Base-by-base conservation (phyloP, 2,113 vertebrate genomes). In the Solea solea region DNA sequence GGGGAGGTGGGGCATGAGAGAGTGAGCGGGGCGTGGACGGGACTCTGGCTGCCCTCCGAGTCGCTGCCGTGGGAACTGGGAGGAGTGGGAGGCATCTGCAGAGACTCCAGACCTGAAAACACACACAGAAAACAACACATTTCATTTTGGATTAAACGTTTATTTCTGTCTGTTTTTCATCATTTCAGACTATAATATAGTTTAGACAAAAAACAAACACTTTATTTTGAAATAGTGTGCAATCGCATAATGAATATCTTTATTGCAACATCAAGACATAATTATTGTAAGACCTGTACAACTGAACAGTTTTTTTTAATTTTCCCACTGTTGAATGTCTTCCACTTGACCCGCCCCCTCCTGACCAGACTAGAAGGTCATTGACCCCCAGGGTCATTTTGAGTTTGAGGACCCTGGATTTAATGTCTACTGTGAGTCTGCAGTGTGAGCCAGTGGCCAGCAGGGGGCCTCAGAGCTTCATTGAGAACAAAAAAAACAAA, bases 61-160 rank as follows among this genome's bases (percentile, higher is more conserved):
- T 99, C 97, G 1, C 98, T 99, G 87, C 96, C 94, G 7, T 97
- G 96, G 83, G 97, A 98, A 88, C 97, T 98, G 69, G 98, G 98
- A 40, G 98, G 98, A 7, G 97, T 99, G 8, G 98, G 98, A 1
- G 98, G 98, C 89, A 99, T 93, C 78, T 96, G 97, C 53, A 98
- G 91, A 0, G 93, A 78, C 87, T 99, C 96, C 90, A 95, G 86
- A 48, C 88, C 93, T 94, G 74, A 40, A 66, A 21, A 21, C 21
- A 70, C 8, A 54, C 0, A n/a, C 1, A 5, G 45, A 46, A 9
- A 13, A 13, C 12, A 46, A 13, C 10, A 46, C 9, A 46, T 46
- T 34, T 34, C 0, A 34, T 34, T 34, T 34, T 34, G 34, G 34
- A 34, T 34, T 34, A 4, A 6, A 34, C 21, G 5, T 34, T 34